Evolutionary conservation across 1,140 invertebrate genomes (phyloP).

Genomic region (Drosophila pachea): DNA sequence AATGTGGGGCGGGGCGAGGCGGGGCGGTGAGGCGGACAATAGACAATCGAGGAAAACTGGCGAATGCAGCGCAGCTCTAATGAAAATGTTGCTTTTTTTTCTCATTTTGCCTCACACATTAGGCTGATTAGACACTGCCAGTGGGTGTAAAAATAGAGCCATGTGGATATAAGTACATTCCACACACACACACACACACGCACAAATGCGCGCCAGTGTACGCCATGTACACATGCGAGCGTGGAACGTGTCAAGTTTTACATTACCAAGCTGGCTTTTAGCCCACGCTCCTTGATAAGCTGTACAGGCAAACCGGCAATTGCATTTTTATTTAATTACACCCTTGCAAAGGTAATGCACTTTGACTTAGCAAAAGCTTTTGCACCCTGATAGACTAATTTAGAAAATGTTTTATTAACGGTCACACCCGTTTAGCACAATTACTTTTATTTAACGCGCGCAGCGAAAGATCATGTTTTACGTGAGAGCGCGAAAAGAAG

Average conservation of each 20-base stretch:
- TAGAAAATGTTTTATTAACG: not conserved
- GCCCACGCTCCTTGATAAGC: slow-evolving; percentile 32
- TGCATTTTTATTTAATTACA: slow-evolving; percentile 51
- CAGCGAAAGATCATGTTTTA: too few species aligned
- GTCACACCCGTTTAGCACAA: too few species aligned
- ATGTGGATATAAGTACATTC: slow-evolving; percentile 50
- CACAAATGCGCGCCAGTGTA: slow-evolving; percentile 10
- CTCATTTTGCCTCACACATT: slow-evolving; percentile 44
- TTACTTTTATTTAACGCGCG: too few species aligned
- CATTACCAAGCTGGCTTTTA: slow-evolving; percentile 48
- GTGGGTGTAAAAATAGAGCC: slow-evolving; percentile 41
- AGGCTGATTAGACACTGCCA: slow-evolving; percentile 56
- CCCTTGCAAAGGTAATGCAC: slow-evolving; percentile 3
- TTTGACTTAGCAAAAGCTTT: slow-evolving; percentile 1
- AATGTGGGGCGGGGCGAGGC: too few species aligned
- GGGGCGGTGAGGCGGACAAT: not conserved
- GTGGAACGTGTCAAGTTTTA: slow-evolving; percentile 39
- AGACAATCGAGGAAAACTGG: not conserved
- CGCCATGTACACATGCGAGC: slow-evolving; percentile 11
- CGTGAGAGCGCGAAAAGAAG: too few species aligned
- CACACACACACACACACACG: slow-evolving; percentile 16
- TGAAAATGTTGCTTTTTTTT: slow-evolving; percentile 51
- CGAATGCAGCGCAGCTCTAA: slow-evolving; percentile 36
- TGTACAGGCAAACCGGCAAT: slow-evolving; percentile 56
- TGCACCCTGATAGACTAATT: not conserved